Evolutionary conservation across 2,113 vertebrate genomes (phyloP).

Genomic region (Neodon shergylaensis): DNA sequence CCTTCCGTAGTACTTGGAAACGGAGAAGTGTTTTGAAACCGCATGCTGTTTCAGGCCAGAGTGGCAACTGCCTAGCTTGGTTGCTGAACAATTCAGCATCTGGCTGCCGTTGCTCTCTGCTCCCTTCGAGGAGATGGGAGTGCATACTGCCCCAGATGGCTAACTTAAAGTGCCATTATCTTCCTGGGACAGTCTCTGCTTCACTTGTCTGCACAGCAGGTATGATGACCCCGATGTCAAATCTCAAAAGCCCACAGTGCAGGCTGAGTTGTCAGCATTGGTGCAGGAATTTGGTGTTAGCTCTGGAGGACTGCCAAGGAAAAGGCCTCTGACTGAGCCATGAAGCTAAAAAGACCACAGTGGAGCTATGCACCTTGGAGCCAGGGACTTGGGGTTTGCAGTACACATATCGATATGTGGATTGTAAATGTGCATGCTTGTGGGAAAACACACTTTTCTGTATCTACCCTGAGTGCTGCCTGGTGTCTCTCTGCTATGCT

Average conservation of each 20-base stretch:
- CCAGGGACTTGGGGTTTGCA: background rate
- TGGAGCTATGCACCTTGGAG: no score
- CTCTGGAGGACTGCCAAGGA: background rate
- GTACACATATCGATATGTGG: accelerated
- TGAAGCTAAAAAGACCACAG: background rate
- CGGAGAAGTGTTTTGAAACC: background rate
- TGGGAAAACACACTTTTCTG: background rate
- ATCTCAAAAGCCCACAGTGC: background rate
- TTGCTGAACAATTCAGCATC: background rate
- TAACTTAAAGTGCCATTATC: background rate
- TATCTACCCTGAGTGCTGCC: background rate
- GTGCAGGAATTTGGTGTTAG: background rate
- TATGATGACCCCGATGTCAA: background rate
- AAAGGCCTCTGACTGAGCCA: background rate
- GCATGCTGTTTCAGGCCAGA: background rate
- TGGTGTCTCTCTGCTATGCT: background rate
- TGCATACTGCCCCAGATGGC: background rate
- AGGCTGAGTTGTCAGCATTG: background rate
- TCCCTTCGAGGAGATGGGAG: background rate
- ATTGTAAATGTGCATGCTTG: accelerated
- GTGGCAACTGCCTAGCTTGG: background rate
- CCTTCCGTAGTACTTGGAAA: background rate
- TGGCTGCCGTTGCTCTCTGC: background rate
- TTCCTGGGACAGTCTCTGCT: background rate
- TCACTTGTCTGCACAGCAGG: background rate